These are phyloP conservation scores for Eurytoma adleriae DNA, from an alignment of 2,888 invertebrate species.

Conservation along the genomic window DNA sequence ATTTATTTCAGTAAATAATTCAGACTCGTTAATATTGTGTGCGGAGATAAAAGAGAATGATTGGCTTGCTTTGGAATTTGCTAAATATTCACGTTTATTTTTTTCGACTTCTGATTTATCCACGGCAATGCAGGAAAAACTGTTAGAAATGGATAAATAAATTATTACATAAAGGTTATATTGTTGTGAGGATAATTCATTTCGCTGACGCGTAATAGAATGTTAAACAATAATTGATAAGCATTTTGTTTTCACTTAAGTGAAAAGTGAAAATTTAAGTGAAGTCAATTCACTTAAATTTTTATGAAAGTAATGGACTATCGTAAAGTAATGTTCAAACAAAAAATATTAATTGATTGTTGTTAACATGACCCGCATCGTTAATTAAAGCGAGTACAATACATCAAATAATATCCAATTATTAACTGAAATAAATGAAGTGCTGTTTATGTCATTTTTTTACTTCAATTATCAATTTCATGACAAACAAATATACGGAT, in stretches of 20 bases:
- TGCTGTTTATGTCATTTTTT: neutral
- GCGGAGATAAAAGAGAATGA: slow-evolving; percentile 7
- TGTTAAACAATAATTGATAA: too few species aligned
- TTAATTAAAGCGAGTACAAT: neutral
- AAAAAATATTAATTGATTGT: neutral
- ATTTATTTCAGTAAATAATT: slow-evolving; percentile 23
- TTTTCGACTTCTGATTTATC: neutral
- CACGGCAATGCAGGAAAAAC: too few species aligned
- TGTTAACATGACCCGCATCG: neutral
- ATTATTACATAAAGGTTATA: too few species aligned
- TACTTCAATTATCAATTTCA: slow-evolving; percentile 4
- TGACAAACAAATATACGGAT: too few species aligned
- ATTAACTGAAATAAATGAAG: neutral
- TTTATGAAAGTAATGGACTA: too few species aligned
- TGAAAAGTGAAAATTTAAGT: too few species aligned
- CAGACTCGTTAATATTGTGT: slow-evolving; percentile 7
- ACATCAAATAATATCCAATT: slow-evolving; percentile 7
- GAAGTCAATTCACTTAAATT: too few species aligned
- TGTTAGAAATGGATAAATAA: too few species aligned
- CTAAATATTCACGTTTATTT: slow-evolving; percentile 8
- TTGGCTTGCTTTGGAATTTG: neutral
- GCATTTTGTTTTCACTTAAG: too few species aligned
- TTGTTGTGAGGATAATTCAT: too few species aligned
- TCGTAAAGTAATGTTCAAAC: too few species aligned
- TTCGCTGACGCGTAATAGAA: too few species aligned